Evolutionary conservation across 2,797 vertebrate species (phyloP), one percentile per base, ranked within the genome.

Genomic region (Cynodonichthys magdalenae): DNA sequence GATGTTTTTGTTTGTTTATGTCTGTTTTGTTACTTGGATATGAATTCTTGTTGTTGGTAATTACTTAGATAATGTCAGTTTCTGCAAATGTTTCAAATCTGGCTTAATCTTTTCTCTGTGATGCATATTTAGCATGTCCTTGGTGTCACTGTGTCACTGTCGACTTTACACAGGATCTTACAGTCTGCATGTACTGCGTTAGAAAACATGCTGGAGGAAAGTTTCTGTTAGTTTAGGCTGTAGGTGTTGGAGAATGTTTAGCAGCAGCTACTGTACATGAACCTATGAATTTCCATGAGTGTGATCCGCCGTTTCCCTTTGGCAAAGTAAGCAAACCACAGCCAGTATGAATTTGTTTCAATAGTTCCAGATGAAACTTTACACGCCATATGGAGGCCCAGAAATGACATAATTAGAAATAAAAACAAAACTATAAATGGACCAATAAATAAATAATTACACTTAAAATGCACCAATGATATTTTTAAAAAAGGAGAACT

Each of bases 231-330:
- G 45, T 75, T 57, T 67, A 28, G 29, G 62, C 69, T 59, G 18
- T 10, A 52, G 59, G 52, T 69, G 57, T 20, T 58, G 61, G 41
- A 61, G 50, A 75, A 71, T 69, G 81, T 79, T 72, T 57, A 51
- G 52, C 15, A 57, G 61, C n/a, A 15, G 45, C 55, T 28, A 27
- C 45, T 57, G 49, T 46, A 28, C 14, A 12, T 51, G 39, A 52
- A 71, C 57, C 53, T 69, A 66, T 66, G 57, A 74, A 79, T 84
- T 72, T 65, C 64, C 73, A 64, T 47, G 58, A 71, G 49, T 45
- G 52, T 41, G 29, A 68, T 66, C 59, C 70, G 56, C 66, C 42
- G 4, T 52, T 74, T 44, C 56, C 74, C 67, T 79, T 46, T 20
- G 66, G 72, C 70, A 65, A 63, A 56, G 69, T 71, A 78, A 78